phyloP scores from a whole-genome alignment of 2,797 vertebrate genomes.

The Sebastes diaconus region DNA sequence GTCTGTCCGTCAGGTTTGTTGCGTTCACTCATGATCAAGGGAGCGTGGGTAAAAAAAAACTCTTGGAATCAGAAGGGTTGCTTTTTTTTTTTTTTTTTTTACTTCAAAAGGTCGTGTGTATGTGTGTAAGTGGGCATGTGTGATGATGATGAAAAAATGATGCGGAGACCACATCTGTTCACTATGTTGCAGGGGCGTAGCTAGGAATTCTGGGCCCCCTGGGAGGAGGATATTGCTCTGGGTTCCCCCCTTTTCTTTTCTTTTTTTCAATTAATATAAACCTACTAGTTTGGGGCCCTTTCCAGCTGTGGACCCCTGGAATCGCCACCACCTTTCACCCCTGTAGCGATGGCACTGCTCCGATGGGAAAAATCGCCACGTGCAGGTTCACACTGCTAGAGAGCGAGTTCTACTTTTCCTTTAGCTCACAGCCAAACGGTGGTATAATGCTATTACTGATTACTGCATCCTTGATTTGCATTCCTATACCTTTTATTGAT shows the following conservation, averaged over 20 bases:
- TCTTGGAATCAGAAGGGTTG: constrained; percentile 46
- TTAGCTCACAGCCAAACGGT: constrained; percentile 61
- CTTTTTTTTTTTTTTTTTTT: constrained; percentile 16
- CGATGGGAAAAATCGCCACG: background rate
- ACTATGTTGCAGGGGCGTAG: constrained; percentile 41
- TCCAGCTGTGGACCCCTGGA: constrained; percentile 21
- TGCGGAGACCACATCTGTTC: constrained; percentile 46
- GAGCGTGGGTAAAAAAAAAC: constrained; percentile 37
- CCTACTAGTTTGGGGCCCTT: constrained; percentile 15
- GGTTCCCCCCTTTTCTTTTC: background rate
- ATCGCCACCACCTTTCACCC: constrained; percentile 15
- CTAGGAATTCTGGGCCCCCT: constrained; percentile 18
- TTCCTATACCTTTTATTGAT: constrained; percentile 68
- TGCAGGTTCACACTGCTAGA: constrained; percentile 48
- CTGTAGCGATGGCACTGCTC: constrained; percentile 42
- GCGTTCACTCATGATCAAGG: constrained; percentile 34
- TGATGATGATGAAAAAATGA: constrained; percentile 24
- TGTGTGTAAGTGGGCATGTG: constrained; percentile 35
- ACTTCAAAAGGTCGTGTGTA: constrained; percentile 35
- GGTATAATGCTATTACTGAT: constrained; percentile 56
- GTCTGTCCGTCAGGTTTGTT: constrained; percentile 48
- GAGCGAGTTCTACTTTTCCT: constrained; percentile 35
- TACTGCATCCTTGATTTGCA: constrained; percentile 69
- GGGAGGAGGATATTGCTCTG: constrained; percentile 37
- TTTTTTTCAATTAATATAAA: constrained; percentile 5